Conservation (phyloP, 2,797 vertebrate species). For the Cebuella pygmaea region DNA sequence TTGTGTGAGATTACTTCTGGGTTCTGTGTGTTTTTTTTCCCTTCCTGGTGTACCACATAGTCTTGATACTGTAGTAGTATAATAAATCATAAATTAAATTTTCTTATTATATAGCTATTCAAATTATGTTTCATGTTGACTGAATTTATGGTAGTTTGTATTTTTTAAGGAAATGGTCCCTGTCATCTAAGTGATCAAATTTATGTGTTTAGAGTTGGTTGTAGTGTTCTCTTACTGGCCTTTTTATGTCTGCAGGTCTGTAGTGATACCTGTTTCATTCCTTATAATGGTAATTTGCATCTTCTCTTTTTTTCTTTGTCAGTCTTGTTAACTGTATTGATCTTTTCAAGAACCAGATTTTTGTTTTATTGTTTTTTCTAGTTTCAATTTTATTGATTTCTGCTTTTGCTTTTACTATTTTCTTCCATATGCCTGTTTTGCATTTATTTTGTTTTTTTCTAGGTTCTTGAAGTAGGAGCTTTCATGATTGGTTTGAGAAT, state of each 20-base stretch:
- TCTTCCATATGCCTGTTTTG: background rate
- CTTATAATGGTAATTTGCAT: background rate
- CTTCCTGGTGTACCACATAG: background rate
- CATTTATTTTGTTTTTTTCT: background rate
- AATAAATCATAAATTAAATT: background rate
- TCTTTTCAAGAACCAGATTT: conserved; percentile 4
- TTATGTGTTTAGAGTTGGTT: background rate
- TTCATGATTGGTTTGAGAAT: background rate
- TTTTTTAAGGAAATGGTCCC: background rate
- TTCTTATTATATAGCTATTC: background rate
- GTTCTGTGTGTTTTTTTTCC: background rate
- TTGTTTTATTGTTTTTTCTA: background rate
- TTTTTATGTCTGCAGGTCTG: background rate
- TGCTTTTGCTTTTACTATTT: background rate
- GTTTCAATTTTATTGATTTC: background rate
- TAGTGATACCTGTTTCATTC: background rate
- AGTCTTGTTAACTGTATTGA: background rate
- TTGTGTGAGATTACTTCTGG: background rate
- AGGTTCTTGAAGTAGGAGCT: background rate
- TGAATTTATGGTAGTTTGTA: background rate
- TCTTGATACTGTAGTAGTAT: background rate
- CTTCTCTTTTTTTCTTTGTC: background rate
- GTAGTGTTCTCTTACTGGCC: background rate
- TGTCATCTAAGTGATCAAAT: background rate
- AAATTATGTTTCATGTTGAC: background rate